These are phyloP conservation scores for Hylyphantes graminicola DNA, from an alignment of 1,140 invertebrate genomes.

Conservation along the genomic window DNA sequence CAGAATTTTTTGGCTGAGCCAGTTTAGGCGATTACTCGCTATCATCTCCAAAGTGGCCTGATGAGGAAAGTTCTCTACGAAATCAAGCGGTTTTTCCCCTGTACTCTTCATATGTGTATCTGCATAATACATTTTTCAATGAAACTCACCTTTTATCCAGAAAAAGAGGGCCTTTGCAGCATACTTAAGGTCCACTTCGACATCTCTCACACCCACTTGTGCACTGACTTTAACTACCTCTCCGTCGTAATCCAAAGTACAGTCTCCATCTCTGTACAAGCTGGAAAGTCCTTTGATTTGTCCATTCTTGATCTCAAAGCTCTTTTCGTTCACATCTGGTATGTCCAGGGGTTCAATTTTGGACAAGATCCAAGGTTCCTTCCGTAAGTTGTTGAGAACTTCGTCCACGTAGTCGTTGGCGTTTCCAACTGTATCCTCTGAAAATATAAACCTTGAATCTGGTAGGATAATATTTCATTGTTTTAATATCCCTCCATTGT, in stretches of 20 bases:
- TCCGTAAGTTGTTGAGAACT: slow-evolving; percentile 40
- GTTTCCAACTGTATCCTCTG: slow-evolving; percentile 47
- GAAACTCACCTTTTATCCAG: slow-evolving; percentile 47
- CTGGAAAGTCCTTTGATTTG: slow-evolving; percentile 38
- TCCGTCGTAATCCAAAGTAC: slow-evolving; percentile 44
- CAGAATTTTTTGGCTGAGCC: too few species aligned
- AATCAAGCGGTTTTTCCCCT: too few species aligned
- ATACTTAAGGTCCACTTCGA: slow-evolving; percentile 28
- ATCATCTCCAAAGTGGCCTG: too few species aligned
- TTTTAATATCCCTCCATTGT: too few species aligned
- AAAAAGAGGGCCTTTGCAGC: slow-evolving; percentile 54
- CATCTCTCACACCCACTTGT: slow-evolving; percentile 48
- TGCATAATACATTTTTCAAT: too few species aligned
- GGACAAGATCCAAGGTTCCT: slow-evolving; percentile 38
- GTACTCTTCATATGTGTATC: too few species aligned
- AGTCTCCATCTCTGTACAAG: slow-evolving; percentile 52
- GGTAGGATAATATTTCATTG: not conserved
- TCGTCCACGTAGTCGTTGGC: slow-evolving; percentile 56
- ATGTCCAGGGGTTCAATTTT: slow-evolving; percentile 52
- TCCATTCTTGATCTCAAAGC: slow-evolving; percentile 28
- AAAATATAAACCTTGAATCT: not conserved
- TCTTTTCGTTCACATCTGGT: slow-evolving; percentile 51
- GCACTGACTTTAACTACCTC: slow-evolving; percentile 23
- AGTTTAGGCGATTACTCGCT: too few species aligned
- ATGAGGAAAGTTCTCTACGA: too few species aligned